Evolutionary conservation across 2,888 invertebrate species (phyloP).

Genomic region (Drosophila yooni): DNA sequence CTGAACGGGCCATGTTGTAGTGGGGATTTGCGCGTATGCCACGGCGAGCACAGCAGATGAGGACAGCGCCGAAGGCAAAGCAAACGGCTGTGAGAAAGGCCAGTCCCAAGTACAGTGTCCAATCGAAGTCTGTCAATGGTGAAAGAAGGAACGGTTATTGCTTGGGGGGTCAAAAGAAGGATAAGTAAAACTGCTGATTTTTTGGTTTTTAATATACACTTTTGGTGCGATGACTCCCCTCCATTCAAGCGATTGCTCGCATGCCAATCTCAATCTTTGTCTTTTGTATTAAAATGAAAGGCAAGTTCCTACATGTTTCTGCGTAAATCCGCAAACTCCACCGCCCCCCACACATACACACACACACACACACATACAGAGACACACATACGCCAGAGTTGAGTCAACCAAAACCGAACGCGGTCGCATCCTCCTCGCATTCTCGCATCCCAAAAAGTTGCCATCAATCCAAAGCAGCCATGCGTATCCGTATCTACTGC

Average conservation of each 20-base stretch:
- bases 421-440: conserved; percentile 60
- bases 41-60: conserved; percentile 83
- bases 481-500: conserved; percentile 77
- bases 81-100: conserved; percentile 84
- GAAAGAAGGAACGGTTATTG: not conserved
- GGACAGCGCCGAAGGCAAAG: conserved; percentile 82
- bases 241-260: conserved; percentile 16
- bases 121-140: conserved; percentile 82
- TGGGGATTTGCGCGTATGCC: conserved; percentile 83
- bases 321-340: conserved; percentile 68
- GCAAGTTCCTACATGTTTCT: conserved; percentile 45
- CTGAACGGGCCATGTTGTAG: conserved; percentile 84
- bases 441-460: conserved; percentile 54
- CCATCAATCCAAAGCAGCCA: conserved; percentile 79
- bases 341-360: conserved; percentile 1
- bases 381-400: conserved; percentile 50
- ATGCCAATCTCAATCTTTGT: conserved; percentile 76
- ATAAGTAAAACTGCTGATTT: conserved; percentile 66
- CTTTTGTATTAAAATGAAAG: conserved; percentile 70
- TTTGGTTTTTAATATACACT: conserved; percentile 58
- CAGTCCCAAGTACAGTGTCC: conserved; percentile 84
- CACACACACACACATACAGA: not conserved
- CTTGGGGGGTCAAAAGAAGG: conserved; percentile 1
- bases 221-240: conserved; percentile 14
- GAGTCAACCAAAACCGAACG: conserved; percentile 72